Percentiles rank a stretch among this genome's conserved stretches.
phyloP scores from a whole-genome alignment of 2,113 vertebrate genomes.

The Pachycephala philippinensis region DNA sequence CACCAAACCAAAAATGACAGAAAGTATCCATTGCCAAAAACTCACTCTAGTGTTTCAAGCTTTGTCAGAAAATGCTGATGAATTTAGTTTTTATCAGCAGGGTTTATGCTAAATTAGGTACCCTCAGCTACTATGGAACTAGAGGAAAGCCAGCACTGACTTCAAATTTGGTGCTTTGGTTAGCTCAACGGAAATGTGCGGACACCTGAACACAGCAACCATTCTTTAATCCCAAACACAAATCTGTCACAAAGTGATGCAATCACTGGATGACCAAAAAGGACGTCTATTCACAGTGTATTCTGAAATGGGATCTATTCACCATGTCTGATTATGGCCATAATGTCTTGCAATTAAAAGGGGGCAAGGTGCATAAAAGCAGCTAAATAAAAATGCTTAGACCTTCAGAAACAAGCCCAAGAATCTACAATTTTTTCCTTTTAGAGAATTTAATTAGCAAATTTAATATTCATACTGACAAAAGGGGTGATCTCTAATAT shows the following conservation, averaged over 20 bases:
- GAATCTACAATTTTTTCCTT: background rate
- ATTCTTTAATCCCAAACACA: background rate
- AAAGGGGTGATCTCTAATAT: background rate
- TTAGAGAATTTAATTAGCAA: background rate
- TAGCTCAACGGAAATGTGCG: background rate
- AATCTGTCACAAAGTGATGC: background rate
- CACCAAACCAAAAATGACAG: background rate
- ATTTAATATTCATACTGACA: background rate
- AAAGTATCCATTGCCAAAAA: background rate
- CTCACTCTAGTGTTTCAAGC: background rate
- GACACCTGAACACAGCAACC: background rate
- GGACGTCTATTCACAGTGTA: background rate
- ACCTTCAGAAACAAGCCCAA: background rate
- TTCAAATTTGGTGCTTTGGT: background rate
- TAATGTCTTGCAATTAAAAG: background rate
- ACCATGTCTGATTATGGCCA: background rate
- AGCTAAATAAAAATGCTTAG: background rate
- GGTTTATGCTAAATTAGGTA: background rate
- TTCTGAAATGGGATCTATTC: background rate
- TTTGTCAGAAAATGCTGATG: background rate
- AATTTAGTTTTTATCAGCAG: background rate
- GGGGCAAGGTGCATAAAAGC: rapidly evolving
- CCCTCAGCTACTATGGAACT: background rate
- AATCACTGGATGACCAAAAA: background rate
- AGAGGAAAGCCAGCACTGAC: background rate